These are phyloP conservation scores for Uria lomvia DNA, from an alignment of 2,113 vertebrate genomes.

Conservation along the genomic window DNA sequence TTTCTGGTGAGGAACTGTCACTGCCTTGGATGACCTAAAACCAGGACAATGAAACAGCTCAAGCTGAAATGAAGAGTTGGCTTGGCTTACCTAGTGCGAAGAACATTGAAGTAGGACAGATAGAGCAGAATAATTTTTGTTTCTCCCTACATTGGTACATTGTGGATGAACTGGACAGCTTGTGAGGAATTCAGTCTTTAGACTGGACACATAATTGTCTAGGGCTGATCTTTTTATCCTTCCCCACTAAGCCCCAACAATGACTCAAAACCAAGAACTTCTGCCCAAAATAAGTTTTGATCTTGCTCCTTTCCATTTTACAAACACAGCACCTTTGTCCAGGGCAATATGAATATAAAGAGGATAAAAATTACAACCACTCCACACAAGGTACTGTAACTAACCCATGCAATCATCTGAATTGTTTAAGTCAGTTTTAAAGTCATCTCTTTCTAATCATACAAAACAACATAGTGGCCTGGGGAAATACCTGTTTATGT, in stretches of 20 bases:
- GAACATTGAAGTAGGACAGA: neutral
- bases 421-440: neutral
- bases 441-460: constrained; percentile 2
- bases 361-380: neutral
- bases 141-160: neutral
- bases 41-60: neutral
- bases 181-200: neutral
- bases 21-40: neutral
- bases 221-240: neutral
- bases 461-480: neutral
- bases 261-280: neutral
- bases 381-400: neutral
- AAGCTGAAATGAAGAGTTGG: neutral
- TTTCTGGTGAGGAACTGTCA: neutral
- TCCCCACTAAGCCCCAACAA: neutral
- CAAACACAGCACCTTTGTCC: neutral
- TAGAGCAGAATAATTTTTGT: neutral
- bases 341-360: neutral
- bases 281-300: neutral
- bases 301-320: neutral
- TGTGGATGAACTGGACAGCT: neutral
- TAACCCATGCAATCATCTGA: neutral
- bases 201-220: neutral
- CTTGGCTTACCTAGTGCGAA: neutral
- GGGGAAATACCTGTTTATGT: neutral